Base-by-base conservation (phyloP, 2,888 invertebrate species). In the Linnaemya tessellans region DNA sequence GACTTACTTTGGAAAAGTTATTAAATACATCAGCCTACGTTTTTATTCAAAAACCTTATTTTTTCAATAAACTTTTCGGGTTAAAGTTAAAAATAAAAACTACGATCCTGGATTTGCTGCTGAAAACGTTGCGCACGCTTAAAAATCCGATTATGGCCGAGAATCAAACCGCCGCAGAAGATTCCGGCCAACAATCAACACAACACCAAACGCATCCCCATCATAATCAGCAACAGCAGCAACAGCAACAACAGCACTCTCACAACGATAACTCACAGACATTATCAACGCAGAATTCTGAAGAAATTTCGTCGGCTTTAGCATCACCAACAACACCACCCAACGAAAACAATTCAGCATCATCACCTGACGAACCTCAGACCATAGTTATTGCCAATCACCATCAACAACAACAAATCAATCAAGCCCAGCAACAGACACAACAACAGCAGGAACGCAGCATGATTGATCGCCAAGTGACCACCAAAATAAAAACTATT, bases 101-200 rank as follows among this genome's bases (percentile, higher is more conserved):
- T 84, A 87, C 90, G 89, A 91, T 88, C 88, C 91, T 91, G 91
- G 92, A 91, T 91, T 91, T 91, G 90, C 89, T 91, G 89, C 90
- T 91, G 84, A 91, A 91, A 87, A 91, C 92, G 88, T 91, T 91
- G 87, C 91, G 91, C 65, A 90, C 91, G 88, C 90, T 91, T 86
- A 91, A 91, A 89, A 90, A 89, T 87, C 91, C 91, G 90, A 92
- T 91, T 90, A 92, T 92, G 92, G 92, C 92, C 89, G 92, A 92
- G 90, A 92, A 92, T 90, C 92, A 92, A 89, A 92, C 91, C 84
- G 92, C 91, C 85, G 91, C 89, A 89, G 92, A 92, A 89, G 92
- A 92, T 90, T 92, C 92, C 88, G 92, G 92, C 88, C 91, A 92
- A 86, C 90, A 90, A 88, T 89, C 90, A 91, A 78, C 90, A 91